Base-by-base conservation (phyloP, 2,113 vertebrate genomes). In the Sebastes fasciatus region DNA sequence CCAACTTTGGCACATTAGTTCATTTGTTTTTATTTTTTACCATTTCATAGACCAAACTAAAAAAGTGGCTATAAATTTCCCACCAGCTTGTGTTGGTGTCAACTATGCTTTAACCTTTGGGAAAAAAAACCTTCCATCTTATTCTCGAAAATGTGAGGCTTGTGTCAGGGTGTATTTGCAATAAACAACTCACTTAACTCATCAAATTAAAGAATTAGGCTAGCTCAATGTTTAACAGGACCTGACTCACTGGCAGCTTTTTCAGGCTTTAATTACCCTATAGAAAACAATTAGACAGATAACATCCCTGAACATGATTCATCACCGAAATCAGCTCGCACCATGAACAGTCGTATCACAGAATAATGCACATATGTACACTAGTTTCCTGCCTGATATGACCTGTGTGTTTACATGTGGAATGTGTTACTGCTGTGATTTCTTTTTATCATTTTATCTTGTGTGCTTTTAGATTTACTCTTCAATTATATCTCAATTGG, bases 241-340 rank as follows among this genome's bases (percentile, higher is more conserved):
- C 69, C 42, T 9, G 60, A 46, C 17, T n/a, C 21, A 54, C 72
- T 58, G 2, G 26, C 26, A 26, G 65, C 42, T 78, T 69, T 40
- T 49, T 72, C 48, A 63, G 61, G 42, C 26, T 77, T 65, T 10
- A 54, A 78, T 57, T 54, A 43, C 74, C 49, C 5, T 34, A 1
- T 67, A 26, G 45, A 49, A 84, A 69, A 69, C 43, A 84, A 6
- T 51, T 34, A 5, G 4, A 34, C 58, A 55, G 8, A 17, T 26
- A 16, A 57, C 10, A 17, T 5, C 14, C 26, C 19, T 40, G 5
- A 45, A n/a, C 19, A 21, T 17, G 11, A 34, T 34, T 49, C 8
- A 77, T 73, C 13, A 45, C 14, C 48, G 58, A 11, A 55, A 14
- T 5, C 21, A 46, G 17, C 62, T 34, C 2, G 8, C 8, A 62